Percentiles rank a stretch among this genome's conserved stretches.
These are phyloP conservation scores for Palloptera scutellata DNA, from an alignment of 2,888 invertebrate species.

Conservation along the genomic window DNA sequence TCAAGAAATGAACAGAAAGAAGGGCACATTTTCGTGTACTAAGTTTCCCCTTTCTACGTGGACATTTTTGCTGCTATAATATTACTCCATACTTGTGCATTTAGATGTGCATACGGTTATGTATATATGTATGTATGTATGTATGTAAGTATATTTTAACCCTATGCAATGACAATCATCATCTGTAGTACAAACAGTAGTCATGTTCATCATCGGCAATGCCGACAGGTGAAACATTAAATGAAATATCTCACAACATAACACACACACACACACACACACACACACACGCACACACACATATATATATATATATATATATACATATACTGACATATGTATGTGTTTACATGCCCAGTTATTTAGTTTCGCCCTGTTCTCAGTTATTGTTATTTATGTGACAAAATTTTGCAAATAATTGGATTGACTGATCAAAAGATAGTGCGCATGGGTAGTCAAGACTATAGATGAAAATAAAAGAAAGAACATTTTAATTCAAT, in stretches of 20 bases:
- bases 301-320: neutral
- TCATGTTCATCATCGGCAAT: slow-evolving; percentile 39
- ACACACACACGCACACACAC: neutral
- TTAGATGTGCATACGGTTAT: too few species aligned
- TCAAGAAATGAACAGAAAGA: too few species aligned
- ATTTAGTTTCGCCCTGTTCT: slow-evolving; percentile 17
- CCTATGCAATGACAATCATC: too few species aligned
- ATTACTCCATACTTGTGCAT: too few species aligned
- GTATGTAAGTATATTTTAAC: too few species aligned
- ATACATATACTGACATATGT: neutral
- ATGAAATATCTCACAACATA: slow-evolving; percentile 11
- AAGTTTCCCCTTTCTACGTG: neutral
- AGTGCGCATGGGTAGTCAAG: slow-evolving; percentile 45
- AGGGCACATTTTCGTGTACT: neutral
- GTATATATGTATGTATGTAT: too few species aligned
- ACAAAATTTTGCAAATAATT: slow-evolving; percentile 65
- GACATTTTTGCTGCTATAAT: neutral
- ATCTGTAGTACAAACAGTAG: slow-evolving; percentile 1
- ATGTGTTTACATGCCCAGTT: too few species aligned
- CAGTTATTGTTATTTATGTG: slow-evolving; percentile 62
- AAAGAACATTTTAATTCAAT: slow-evolving; percentile 60
- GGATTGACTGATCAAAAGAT: slow-evolving; percentile 63
- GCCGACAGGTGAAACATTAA: slow-evolving; percentile 52
- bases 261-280: neutral
- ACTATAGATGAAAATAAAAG: slow-evolving; percentile 20